These are phyloP conservation scores for Drosophila bocqueti DNA, from an alignment of 1,140 invertebrate species.

Conservation along the genomic window DNA sequence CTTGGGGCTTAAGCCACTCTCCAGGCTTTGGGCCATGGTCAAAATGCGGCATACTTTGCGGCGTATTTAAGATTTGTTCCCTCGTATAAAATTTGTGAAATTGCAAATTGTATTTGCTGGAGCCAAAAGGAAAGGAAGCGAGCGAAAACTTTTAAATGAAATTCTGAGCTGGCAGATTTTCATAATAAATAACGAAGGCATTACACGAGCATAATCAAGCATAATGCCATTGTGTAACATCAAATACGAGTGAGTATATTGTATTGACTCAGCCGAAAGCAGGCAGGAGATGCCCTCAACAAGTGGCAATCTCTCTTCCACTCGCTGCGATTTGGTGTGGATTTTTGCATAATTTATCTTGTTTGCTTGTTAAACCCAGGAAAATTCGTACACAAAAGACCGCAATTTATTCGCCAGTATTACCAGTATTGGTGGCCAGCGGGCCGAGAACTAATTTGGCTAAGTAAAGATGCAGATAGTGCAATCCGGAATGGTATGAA, in stretches of 20 bases:
- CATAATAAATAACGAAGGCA: slow-evolving; percentile 73
- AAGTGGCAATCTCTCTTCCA: slow-evolving; percentile 46
- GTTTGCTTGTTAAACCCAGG: slow-evolving; percentile 59
- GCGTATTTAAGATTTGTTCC: slow-evolving; percentile 57
- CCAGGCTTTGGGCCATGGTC: slow-evolving; percentile 19
- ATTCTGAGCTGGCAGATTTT: slow-evolving; percentile 77
- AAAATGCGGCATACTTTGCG: slow-evolving; percentile 7
- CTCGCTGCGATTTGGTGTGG: slow-evolving; percentile 26
- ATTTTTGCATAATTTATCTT: slow-evolving; percentile 80
- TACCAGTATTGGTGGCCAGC: slow-evolving; percentile 17
- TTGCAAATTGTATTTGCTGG: slow-evolving; percentile 59
- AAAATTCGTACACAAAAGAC: slow-evolving; percentile 58
- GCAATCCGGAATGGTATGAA: slow-evolving; percentile 31
- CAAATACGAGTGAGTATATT: slow-evolving; percentile 40
- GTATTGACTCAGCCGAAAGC: slow-evolving; percentile 29
- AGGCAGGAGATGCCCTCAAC: slow-evolving; percentile 32
- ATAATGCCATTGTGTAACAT: slow-evolving; percentile 72
- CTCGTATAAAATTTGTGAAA: slow-evolving; percentile 52
- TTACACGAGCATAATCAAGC: slow-evolving; percentile 67
- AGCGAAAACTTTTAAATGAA: slow-evolving; percentile 75
- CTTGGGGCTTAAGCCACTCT: slow-evolving; percentile 15
- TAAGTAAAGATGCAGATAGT: slow-evolving; percentile 65
- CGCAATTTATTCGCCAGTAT: slow-evolving; percentile 53
- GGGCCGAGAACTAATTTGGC: slow-evolving; percentile 57
- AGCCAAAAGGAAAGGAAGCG: slow-evolving; percentile 3